Conservation (phyloP, 2,888 invertebrate species). For the Melanchra persicariae region DNA sequence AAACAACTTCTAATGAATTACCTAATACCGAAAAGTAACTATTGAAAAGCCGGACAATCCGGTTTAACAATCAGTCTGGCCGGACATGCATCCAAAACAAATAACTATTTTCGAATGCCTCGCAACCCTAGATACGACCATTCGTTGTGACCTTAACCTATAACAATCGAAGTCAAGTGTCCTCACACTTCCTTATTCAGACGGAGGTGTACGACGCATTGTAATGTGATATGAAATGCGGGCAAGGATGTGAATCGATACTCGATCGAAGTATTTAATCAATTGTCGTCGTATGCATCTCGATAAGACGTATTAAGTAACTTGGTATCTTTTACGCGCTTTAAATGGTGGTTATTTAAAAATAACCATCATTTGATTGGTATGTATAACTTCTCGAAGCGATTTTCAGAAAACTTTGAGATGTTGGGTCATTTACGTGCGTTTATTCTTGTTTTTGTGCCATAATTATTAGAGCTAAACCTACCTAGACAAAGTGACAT, state of each 20-base stretch:
- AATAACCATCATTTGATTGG: too few relatives aligned
- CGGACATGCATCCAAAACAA: not conserved
- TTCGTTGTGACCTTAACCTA: conserved; percentile 77
- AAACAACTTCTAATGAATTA: too few relatives aligned
- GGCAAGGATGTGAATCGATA: conserved; percentile 70
- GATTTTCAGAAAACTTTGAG: not conserved
- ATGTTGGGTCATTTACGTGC: not conserved
- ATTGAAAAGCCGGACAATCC: not conserved
- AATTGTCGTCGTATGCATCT: conserved; percentile 4
- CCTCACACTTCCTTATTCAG: conserved; percentile 77
- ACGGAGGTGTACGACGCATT: conserved; percentile 68
- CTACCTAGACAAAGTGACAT: not conserved
- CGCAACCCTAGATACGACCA: conserved; percentile 30
- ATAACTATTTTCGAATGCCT: not conserved
- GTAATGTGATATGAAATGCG: conserved; percentile 74
- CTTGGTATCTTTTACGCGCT: too few relatives aligned
- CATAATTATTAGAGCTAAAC: not conserved
- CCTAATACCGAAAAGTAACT: too few relatives aligned
- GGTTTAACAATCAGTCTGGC: too few relatives aligned
- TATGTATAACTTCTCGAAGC: too few relatives aligned
- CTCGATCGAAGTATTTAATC: conserved; percentile 38
- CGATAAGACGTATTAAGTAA: not conserved
- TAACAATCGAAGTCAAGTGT: conserved; percentile 70
- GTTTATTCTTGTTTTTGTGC: not conserved
- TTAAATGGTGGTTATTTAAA: too few relatives aligned